Conservation (phyloP, 2,888 invertebrate species). For the Drosophila lacicola region DNA sequence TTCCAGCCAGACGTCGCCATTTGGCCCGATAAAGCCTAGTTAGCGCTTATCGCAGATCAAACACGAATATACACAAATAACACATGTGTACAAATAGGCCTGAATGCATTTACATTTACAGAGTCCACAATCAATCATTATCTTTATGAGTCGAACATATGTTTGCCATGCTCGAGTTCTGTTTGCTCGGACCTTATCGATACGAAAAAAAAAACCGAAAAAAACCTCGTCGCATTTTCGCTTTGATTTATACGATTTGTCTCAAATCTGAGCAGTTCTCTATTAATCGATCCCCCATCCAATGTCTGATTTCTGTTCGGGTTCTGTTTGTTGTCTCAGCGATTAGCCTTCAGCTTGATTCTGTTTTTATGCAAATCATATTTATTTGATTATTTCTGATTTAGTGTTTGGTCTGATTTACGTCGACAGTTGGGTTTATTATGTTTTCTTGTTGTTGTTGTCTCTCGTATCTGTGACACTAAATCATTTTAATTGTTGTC, state of each 20-base stretch:
- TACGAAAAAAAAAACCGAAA: slow-evolving; percentile 16
- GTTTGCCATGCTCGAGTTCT: slow-evolving; percentile 46
- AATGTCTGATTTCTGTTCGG: background rate
- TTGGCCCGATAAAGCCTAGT: slow-evolving; percentile 52
- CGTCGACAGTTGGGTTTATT: slow-evolving; percentile 71
- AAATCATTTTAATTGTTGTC: slow-evolving; percentile 80
- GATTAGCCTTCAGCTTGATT: slow-evolving; percentile 53
- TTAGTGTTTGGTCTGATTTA: slow-evolving; percentile 74
- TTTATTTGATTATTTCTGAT: slow-evolving; percentile 76
- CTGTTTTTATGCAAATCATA: slow-evolving; percentile 80
- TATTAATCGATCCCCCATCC: background rate
- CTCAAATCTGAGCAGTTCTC: slow-evolving; percentile 26
- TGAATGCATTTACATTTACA: slow-evolving; percentile 29
- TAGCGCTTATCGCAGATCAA: slow-evolving; percentile 73
- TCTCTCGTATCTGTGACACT: slow-evolving; percentile 56
- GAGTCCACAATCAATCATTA: slow-evolving; percentile 73
- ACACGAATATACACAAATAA: slow-evolving; percentile 47
- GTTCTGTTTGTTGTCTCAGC: slow-evolving; percentile 35
- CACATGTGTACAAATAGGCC: slow-evolving; percentile 52
- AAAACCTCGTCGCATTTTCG: slow-evolving; percentile 44
- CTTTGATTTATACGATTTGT: slow-evolving; percentile 34
- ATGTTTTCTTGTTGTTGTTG: slow-evolving; percentile 40
- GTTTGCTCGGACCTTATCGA: slow-evolving; percentile 26
- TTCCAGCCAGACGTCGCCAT: slow-evolving; percentile 50
- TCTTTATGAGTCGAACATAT: slow-evolving; percentile 68